A percentile compares a stretch with the other conserved stretches of the same genome.
These are phyloP conservation scores for Lethrus apterus DNA, from an alignment of 1,140 invertebrate genomes.

Conservation along the genomic window DNA sequence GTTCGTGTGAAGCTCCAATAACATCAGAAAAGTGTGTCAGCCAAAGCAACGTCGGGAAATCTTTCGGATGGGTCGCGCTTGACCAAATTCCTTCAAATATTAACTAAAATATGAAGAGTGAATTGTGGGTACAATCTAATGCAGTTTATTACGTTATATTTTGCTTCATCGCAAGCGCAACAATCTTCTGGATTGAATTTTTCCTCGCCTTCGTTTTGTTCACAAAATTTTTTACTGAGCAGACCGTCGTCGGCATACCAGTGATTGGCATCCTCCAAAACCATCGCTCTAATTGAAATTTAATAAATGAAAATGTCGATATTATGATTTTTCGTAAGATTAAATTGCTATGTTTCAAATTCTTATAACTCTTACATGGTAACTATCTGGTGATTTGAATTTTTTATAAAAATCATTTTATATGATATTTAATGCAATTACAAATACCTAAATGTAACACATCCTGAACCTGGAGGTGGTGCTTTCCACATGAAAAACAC, in stretches of 20 bases:
- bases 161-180: constrained; percentile 87
- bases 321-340: constrained; percentile 8
- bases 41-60: constrained; percentile 85
- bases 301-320: constrained; percentile 29
- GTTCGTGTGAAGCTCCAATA: constrained; percentile 89
- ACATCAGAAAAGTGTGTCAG: constrained; percentile 97
- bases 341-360: constrained; percentile 1
- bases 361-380: too few species aligned
- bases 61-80: constrained; percentile 90
- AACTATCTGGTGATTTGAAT: neutral
- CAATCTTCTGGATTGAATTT: constrained; percentile 52
- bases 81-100: constrained; percentile 97
- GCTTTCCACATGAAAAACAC: constrained; percentile 88
- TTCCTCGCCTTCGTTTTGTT: constrained; percentile 53
- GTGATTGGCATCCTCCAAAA: constrained; percentile 69
- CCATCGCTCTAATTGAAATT: constrained; percentile 84
- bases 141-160: constrained; percentile 62
- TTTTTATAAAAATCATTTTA: constrained; percentile 5
- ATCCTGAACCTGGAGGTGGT: constrained; percentile 73
- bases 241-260: constrained; percentile 90
- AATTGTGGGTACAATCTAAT: neutral
- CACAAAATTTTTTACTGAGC: constrained; percentile 76
- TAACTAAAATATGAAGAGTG: constrained; percentile 49
- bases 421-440: constrained; percentile 7
- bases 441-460: constrained; percentile 71